A percentile compares a stretch with the other conserved stretches of the same genome.
These are phyloP conservation scores for Varecia variegata DNA, from an alignment of 2,797 vertebrate genomes.

Conservation along the genomic window DNA sequence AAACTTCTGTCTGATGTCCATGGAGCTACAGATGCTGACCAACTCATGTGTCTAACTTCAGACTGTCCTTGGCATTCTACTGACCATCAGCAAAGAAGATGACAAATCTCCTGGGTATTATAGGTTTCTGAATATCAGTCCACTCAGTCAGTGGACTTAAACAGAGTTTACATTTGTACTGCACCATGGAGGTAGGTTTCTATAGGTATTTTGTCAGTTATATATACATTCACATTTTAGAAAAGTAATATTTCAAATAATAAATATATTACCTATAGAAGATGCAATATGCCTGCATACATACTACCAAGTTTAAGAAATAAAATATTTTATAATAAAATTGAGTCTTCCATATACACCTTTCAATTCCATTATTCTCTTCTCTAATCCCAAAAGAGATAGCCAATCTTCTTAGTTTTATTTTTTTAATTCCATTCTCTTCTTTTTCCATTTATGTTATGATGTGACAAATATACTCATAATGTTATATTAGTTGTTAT, in stretches of 20 bases:
- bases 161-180: constrained; percentile 80
- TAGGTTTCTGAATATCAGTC: constrained; percentile 91
- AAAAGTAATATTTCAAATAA: not conserved
- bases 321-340: not conserved
- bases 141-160: constrained; percentile 91
- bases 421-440: not conserved
- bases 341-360: not conserved
- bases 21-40: constrained; percentile 93
- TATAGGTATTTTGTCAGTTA: not conserved
- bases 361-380: not conserved
- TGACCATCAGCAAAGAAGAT: constrained; percentile 93
- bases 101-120: constrained; percentile 90
- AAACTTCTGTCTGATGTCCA: constrained; percentile 89
- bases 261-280: not conserved
- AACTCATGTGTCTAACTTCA: constrained; percentile 92
- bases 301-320: not conserved
- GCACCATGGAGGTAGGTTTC: not conserved
- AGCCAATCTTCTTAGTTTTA: not conserved
- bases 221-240: not conserved
- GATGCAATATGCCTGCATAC: not conserved
- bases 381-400: not conserved
- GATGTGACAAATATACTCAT: not conserved
- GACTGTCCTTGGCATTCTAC: constrained; percentile 90
- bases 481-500: not conserved
- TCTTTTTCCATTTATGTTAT: not conserved